Conservation (phyloP, 2,888 invertebrate species). For the Stenurella melanura region DNA sequence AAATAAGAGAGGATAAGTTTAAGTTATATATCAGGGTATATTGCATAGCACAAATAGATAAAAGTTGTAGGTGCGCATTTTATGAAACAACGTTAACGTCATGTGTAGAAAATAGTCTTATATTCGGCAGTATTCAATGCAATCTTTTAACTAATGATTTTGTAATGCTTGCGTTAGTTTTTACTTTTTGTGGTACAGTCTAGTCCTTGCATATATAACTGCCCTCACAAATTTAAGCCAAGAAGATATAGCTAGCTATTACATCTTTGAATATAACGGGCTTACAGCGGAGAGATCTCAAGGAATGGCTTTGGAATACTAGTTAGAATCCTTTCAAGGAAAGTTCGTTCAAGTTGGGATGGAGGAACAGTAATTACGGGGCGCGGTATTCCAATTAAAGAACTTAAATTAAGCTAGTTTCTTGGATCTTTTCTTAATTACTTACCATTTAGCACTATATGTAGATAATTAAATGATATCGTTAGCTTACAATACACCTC, state of each 20-base stretch:
- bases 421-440: constrained; percentile 1
- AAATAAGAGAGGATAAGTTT: no score
- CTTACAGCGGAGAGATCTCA: neutral
- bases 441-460: constrained; percentile 4
- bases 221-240: neutral
- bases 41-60: no score
- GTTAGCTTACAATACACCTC: neutral
- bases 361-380: neutral
- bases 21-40: no score
- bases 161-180: neutral
- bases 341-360: neutral
- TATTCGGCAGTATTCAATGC: no score
- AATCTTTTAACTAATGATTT: no score
- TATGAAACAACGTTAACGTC: no score
- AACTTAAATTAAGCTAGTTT: constrained; percentile 7
- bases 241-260: neutral
- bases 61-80: no score
- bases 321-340: neutral
- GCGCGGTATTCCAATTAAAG: constrained; percentile 3
- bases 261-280: neutral
- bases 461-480: constrained; percentile 1
- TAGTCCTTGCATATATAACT: no score
- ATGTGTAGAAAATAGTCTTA: no score
- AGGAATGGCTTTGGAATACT: neutral
- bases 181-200: neutral